Percentiles rank a stretch among this genome's conserved stretches.
phyloP scores from a whole-genome alignment of 2,797 vertebrate genomes.

The Oceanodroma leucorhoa region DNA sequence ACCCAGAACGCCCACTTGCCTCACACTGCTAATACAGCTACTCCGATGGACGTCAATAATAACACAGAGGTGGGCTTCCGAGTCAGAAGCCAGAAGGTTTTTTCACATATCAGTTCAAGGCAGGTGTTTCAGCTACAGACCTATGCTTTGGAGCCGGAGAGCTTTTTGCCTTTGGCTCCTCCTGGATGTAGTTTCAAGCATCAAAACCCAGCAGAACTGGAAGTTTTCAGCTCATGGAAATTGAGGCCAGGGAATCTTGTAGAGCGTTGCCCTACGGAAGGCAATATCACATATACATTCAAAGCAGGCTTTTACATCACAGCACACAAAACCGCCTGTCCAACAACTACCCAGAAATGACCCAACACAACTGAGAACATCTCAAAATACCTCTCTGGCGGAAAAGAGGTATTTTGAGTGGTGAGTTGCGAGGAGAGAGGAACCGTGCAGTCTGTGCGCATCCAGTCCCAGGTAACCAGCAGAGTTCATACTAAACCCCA shows the following conservation, averaged over 20 bases:
- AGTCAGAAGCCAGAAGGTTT: background rate
- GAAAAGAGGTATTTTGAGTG: background rate
- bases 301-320: background rate
- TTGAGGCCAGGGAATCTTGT: background rate
- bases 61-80: background rate
- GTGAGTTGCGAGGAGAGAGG: background rate
- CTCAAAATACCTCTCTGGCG: background rate
- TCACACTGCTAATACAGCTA: background rate
- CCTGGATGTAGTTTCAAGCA: background rate
- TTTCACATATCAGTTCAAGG: background rate
- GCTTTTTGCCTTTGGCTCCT: background rate
- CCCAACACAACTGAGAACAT: background rate
- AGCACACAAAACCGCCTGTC: background rate
- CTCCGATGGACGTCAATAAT: rapidly evolving
- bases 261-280: rapidly evolving
- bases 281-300: background rate
- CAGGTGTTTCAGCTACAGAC: background rate
- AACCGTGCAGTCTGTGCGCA: background rate
- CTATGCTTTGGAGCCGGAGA: background rate
- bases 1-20: background rate
- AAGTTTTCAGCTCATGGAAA: background rate
- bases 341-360: background rate
- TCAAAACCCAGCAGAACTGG: background rate
- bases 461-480: background rate
- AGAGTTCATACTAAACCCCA: background rate